Percentiles rank a stretch among this genome's conserved stretches.
Conservation (phyloP, 2,888 invertebrate species). For the Drosophila buzzatii region DNA sequence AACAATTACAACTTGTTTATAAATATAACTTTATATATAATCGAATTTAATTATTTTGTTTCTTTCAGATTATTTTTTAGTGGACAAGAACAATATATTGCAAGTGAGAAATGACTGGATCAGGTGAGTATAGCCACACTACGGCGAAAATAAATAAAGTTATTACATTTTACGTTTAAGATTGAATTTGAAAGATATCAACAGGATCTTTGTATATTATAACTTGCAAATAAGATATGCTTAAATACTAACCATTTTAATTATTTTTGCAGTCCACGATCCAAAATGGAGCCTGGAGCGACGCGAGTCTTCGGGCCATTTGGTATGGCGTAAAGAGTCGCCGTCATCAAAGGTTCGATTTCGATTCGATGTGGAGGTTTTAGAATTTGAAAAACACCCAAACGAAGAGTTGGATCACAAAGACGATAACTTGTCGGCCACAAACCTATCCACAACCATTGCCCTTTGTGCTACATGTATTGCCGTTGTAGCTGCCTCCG, state of each 20-base stretch:
- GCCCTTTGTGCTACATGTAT: slow-evolving; percentile 84
- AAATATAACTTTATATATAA: slow-evolving; percentile 13
- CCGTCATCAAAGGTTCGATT: slow-evolving; percentile 85
- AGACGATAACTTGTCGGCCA: slow-evolving; percentile 67
- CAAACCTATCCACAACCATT: slow-evolving; percentile 80
- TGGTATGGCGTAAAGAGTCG: slow-evolving; percentile 85
- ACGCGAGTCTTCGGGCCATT: slow-evolving; percentile 84
- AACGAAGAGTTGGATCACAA: slow-evolving; percentile 82
- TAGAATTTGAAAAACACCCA: slow-evolving; percentile 85
- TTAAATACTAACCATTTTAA: neutral
- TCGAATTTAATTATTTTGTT: slow-evolving; percentile 24
- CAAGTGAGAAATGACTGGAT: slow-evolving; percentile 68
- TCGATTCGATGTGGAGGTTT: slow-evolving; percentile 85
- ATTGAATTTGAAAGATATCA: neutral
- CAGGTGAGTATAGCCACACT: slow-evolving; percentile 55
- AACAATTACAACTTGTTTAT: slow-evolving; percentile 49
- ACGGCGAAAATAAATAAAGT: too few species aligned
- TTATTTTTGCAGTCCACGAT: slow-evolving; percentile 74
- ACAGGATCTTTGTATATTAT: neutral
- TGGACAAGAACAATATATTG: neutral
- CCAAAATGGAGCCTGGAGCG: slow-evolving; percentile 86
- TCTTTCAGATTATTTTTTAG: slow-evolving; percentile 44
- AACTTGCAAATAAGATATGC: neutral
- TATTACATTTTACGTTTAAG: too few species aligned
- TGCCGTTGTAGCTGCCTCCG: slow-evolving; percentile 83